Evolutionary conservation across 2,888 invertebrate genomes (phyloP), one percentile per base, ranked within the genome.

Genomic region (Dolichopus griseipennis): DNA sequence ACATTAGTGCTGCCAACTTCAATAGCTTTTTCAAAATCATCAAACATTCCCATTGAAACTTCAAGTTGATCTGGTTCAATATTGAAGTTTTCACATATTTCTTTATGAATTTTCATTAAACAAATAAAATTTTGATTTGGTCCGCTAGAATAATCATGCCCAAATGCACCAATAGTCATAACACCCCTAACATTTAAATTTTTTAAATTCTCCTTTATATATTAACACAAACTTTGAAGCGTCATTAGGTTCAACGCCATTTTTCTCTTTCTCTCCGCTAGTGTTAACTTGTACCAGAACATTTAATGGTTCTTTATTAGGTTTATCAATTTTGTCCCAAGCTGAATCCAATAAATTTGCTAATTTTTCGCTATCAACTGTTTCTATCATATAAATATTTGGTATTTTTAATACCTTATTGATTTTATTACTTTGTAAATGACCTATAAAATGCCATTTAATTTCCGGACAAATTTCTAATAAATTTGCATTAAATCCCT

Each of bases 41-140:
- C 86, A 0, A 97, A 97, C 99, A 99, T 99, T 74, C 99, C 99
- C 98, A 99, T 99, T 65, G 97, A 98, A 64, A 99, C 83, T 75
- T 91, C 88, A 2, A 94, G 78, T 33, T 85, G 79, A 64, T 85
- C 82, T 71, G 79, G 76, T 70, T 87, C 84, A 20, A 95, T 79
- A 65, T 83, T 79, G 21, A 94, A 82, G 70, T 86, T 84, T 71
- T 87, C 79, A 76, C 92, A 91, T 6, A 96, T 83, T 71, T 88
- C 84, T 67, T 88, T 84, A 74, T 91, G 85, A 73, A 92, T 92
- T 75, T 89, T 83, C 71, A 85, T 84, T 20, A 97, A 83, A 20
- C 83, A 79, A 70, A 92, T 70, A 78, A 97, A 97, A 82, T 97
- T 97, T 65, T 94, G 94, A 83, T 97, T 97, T 0, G 92, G 91